Evolutionary conservation across 2,797 vertebrate genomes (phyloP).

Genomic region (Tamandua tetradactyla): DNA sequence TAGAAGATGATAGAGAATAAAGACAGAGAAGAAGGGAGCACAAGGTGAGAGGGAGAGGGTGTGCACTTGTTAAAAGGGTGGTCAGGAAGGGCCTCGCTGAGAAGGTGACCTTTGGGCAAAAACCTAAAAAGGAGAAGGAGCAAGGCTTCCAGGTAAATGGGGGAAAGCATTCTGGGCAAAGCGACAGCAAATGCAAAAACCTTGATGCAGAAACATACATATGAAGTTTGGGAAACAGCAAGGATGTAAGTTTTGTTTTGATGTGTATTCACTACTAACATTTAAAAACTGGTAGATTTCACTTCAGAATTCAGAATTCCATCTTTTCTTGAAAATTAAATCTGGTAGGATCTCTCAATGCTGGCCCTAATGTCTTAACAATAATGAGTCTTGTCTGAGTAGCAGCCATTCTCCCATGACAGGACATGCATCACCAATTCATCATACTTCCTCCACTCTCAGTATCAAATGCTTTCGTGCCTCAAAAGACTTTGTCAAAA

Average conservation of each 20-base stretch:
- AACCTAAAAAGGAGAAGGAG: background rate
- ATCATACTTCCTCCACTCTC: background rate
- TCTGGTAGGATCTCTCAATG: background rate
- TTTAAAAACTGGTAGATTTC: background rate
- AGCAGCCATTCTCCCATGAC: background rate
- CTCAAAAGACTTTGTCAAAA: too few species aligned
- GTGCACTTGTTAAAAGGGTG: background rate
- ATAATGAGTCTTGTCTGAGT: background rate
- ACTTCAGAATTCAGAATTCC: background rate
- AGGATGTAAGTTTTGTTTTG: background rate
- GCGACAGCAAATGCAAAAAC: background rate
- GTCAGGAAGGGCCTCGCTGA: background rate
- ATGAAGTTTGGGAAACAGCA: background rate
- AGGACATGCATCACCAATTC: background rate
- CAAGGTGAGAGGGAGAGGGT: background rate
- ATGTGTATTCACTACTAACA: background rate
- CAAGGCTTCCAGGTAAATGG: background rate
- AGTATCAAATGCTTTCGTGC: too few species aligned
- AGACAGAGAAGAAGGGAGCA: background rate
- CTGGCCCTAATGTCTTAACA: background rate
- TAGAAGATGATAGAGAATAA: background rate
- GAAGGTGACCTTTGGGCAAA: background rate
- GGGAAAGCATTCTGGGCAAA: background rate
- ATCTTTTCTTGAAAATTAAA: background rate
- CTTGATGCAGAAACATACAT: background rate